phyloP scores from a whole-genome alignment of 2,888 invertebrate genomes.

The Rhaphigaster nebulosa region DNA sequence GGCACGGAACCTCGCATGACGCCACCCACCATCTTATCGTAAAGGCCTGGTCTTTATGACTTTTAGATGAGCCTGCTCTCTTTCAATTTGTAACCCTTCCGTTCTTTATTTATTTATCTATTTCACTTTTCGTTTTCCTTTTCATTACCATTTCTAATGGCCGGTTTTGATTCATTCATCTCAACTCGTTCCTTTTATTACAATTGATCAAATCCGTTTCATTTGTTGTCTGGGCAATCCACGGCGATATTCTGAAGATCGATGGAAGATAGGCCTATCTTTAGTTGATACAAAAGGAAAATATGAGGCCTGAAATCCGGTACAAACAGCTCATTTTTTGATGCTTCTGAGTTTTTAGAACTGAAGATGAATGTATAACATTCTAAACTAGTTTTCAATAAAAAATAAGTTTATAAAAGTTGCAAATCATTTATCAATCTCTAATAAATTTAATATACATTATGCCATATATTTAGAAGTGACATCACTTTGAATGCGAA shows the following conservation, averaged over 20 bases:
- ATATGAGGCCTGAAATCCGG: too few species aligned
- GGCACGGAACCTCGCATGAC: slow-evolving; percentile 56
- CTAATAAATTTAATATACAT: too few species aligned
- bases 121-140: background rate
- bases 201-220: background rate
- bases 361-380: too few species aligned
- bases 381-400: too few species aligned
- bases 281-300: too few species aligned
- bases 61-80: slow-evolving; percentile 52
- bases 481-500: too few species aligned
- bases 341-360: too few species aligned
- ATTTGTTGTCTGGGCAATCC: background rate
- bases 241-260: background rate
- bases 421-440: too few species aligned
- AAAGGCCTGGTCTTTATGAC: slow-evolving; percentile 52
- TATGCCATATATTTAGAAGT: too few species aligned
- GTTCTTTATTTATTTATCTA: slow-evolving; percentile 23
- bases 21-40: slow-evolving; percentile 54
- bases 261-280: background rate
- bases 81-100: slow-evolving; percentile 2
- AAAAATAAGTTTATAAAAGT: too few species aligned
- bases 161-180: background rate
- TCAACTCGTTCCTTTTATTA: background rate
- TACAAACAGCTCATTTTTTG: too few species aligned
- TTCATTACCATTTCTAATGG: slow-evolving; percentile 1